phyloP scores from a whole-genome alignment of 2,888 invertebrate species.

The Julus scandinavius region DNA sequence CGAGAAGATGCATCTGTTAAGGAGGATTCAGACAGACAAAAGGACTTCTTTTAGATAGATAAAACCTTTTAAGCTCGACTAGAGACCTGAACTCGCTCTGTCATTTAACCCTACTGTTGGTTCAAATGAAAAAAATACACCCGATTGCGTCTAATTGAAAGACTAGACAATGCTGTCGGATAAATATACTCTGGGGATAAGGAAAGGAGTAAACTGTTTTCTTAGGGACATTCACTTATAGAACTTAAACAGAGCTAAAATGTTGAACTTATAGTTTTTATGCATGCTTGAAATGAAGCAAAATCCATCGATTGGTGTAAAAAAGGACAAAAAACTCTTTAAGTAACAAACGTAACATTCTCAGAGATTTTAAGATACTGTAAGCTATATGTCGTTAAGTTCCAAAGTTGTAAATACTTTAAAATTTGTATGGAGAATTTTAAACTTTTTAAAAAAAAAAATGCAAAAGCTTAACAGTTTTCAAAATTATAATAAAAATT shows the following conservation, averaged over 20 bases:
- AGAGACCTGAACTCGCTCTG: not conserved
- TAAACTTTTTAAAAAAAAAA: too few species aligned
- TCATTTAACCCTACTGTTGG: not conserved
- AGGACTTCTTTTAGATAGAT: not conserved
- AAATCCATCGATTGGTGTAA: too few species aligned
- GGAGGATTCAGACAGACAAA: constrained; percentile 5
- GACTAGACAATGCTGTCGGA: constrained; percentile 29
- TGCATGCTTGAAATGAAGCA: too few species aligned
- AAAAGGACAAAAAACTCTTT: too few species aligned
- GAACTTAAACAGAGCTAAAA: not conserved
- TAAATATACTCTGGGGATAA: constrained; percentile 10
- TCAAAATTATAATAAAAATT: too few species aligned
- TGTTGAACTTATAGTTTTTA: too few species aligned
- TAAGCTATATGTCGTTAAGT: too few species aligned
- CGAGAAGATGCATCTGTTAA: constrained; percentile 3
- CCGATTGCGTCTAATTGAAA: constrained; percentile 23
- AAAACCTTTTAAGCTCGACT: constrained; percentile 26
- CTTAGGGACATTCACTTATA: not conserved
- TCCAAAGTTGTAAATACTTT: too few species aligned
- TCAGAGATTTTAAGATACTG: too few species aligned
- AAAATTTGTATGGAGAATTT: too few species aligned
- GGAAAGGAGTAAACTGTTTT: not conserved
- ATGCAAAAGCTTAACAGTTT: too few species aligned
- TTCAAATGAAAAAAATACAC: not conserved
- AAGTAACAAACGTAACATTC: too few species aligned